These are phyloP conservation scores for Cottus gobio DNA, from an alignment of 2,113 vertebrate species.

Conservation along the genomic window DNA sequence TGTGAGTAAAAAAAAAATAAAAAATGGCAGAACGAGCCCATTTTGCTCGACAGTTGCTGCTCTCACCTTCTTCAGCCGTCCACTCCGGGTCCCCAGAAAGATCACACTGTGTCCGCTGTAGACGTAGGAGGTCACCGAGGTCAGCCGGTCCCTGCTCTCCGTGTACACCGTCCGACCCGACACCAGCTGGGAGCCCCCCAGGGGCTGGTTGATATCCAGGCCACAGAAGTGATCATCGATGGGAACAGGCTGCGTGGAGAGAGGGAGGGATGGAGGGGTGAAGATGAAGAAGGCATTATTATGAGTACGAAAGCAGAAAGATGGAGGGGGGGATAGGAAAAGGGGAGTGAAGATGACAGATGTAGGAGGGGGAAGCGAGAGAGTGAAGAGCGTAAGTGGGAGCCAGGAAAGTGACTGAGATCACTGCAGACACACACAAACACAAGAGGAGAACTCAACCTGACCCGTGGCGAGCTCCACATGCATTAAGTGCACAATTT, in stretches of 20 bases:
- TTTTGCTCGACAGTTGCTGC: not conserved
- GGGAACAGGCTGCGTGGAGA: constrained; percentile 89
- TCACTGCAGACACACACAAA: constrained; percentile 60
- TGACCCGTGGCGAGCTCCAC: constrained; percentile 56
- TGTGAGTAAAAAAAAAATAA: not conserved
- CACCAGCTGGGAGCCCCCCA: constrained; percentile 92
- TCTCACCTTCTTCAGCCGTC: constrained; percentile 94
- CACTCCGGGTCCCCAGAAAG: constrained; percentile 92
- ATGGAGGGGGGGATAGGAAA: constrained; percentile 41
- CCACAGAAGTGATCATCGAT: constrained; percentile 98
- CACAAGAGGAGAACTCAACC: constrained; percentile 53
- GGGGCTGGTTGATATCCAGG: constrained; percentile 96
- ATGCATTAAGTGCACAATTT: constrained; percentile 51
- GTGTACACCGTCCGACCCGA: constrained; percentile 88
- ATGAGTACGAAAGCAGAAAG: too few species aligned
- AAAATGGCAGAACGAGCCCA: not conserved
- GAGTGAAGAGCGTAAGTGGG: constrained; percentile 28
- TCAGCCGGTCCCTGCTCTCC: constrained; percentile 91
- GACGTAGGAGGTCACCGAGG: constrained; percentile 91
- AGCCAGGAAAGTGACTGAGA: constrained; percentile 51
- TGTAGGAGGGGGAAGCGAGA: constrained; percentile 29
- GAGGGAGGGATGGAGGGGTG: constrained; percentile 22
- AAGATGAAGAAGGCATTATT: too few species aligned
- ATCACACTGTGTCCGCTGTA: constrained; percentile 94
- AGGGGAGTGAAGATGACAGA: constrained; percentile 43